phyloP scores from a whole-genome alignment of 2,113 vertebrate genomes.

The Procavia capensis region DNA sequence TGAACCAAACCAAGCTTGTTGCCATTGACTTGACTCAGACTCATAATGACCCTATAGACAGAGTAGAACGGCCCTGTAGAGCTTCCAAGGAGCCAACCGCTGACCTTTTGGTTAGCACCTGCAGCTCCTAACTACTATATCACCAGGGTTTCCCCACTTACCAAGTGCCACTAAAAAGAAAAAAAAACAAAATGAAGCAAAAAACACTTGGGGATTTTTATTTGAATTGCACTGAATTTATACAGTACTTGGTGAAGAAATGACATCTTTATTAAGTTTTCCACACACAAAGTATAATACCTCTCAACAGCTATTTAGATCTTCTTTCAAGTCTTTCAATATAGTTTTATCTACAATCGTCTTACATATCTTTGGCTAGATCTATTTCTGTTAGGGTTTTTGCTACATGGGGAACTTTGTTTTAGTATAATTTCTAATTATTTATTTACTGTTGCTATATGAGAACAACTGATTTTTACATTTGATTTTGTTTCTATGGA shows the following conservation, averaged over 20 bases:
- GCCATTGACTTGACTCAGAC: too few species aligned
- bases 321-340: not conserved
- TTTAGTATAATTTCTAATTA: slow-evolving; percentile 1
- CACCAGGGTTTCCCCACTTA: too few species aligned
- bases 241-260: not conserved
- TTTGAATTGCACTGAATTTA: too few species aligned
- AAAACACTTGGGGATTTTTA: too few species aligned
- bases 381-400: not conserved
- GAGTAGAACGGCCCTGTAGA: too few species aligned
- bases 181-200: too few species aligned
- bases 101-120: too few species aligned
- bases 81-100: too few species aligned
- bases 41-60: too few species aligned
- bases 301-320: not conserved
- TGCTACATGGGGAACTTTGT: not conserved
- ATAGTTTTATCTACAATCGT: not conserved
- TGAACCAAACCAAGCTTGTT: too few species aligned
- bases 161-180: too few species aligned
- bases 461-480: slow-evolving; percentile 7
- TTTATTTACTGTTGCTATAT: not conserved
- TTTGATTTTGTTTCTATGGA: slow-evolving; percentile 8
- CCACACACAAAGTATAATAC: not conserved
- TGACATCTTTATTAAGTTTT: not conserved
- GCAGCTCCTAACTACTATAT: too few species aligned
- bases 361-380: not conserved